These are phyloP conservation scores for Antheraea yamamai DNA, from an alignment of 2,888 invertebrate species.

Conservation along the genomic window DNA sequence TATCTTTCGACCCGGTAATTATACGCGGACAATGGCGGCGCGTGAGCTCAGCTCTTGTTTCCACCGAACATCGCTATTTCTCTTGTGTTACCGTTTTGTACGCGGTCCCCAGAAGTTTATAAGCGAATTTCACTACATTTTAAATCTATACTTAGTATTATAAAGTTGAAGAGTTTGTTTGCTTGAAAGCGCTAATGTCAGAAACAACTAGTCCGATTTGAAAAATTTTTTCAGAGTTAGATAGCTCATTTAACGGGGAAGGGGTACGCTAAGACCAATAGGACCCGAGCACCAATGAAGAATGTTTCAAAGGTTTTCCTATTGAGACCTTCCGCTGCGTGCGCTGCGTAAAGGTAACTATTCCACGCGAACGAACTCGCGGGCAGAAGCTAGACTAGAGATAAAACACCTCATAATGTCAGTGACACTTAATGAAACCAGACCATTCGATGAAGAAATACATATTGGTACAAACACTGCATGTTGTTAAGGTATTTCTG, in stretches of 20 bases:
- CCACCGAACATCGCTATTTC: conserved; percentile 18
- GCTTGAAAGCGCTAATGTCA: no score
- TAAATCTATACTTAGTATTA: background rate
- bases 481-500: no score
- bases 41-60: conserved; percentile 11
- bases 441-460: background rate
- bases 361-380: no score
- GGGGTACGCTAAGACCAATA: no score
- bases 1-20: conserved; percentile 63
- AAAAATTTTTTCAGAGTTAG: no score
- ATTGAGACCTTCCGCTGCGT: no score
- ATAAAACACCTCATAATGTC: background rate
- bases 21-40: conserved; percentile 16
- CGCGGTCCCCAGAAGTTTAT: conserved; percentile 1
- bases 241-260: no score
- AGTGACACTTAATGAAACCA: background rate
- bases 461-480: background rate
- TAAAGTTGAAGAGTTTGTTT: no score
- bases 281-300: no score
- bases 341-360: no score
- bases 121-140: background rate
- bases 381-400: background rate
- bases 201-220: no score
- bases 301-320: no score
- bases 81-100: conserved; percentile 27